phyloP scores from a whole-genome alignment of 2,888 invertebrate genomes.

The Netelia fuscicornis region DNA sequence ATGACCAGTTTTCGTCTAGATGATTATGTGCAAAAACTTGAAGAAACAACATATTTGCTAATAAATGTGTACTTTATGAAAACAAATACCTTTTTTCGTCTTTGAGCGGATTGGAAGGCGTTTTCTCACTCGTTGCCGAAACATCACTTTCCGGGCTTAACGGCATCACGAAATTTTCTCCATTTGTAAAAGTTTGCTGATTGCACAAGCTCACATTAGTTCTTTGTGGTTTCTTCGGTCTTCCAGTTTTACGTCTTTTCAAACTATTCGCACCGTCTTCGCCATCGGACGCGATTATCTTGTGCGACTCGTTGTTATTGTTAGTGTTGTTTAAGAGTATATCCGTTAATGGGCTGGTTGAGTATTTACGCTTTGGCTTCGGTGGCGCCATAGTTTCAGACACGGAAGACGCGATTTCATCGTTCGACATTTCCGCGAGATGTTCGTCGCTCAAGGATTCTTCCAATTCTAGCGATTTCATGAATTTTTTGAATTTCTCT shows the following conservation, averaged over 20 bases:
- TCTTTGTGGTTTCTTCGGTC: conserved; percentile 76
- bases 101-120: conserved; percentile 75
- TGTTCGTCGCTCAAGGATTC: conserved; percentile 41
- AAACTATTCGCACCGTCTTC: conserved; percentile 69
- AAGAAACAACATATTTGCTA: conserved; percentile 2
- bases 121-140: conserved; percentile 82
- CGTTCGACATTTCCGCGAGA: background rate
- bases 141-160: conserved; percentile 84
- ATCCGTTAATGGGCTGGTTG: conserved; percentile 79
- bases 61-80: background rate
- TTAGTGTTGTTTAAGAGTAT: conserved; percentile 78
- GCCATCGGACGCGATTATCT: conserved; percentile 56
- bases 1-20: too few relatives aligned
- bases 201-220: conserved; percentile 70
- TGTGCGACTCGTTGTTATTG: conserved; percentile 78
- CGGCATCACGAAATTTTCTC: conserved; percentile 83
- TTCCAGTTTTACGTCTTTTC: conserved; percentile 79
- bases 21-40: background rate
- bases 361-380: conserved; percentile 75
- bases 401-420: conserved; percentile 70
- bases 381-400: conserved; percentile 78
- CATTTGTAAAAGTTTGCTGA: conserved; percentile 77
- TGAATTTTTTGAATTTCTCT: conserved; percentile 76
- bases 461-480: conserved; percentile 74
- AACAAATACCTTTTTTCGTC: conserved; percentile 81